Conservation (phyloP, 2,113 vertebrate species). For the Piprites chloris region DNA sequence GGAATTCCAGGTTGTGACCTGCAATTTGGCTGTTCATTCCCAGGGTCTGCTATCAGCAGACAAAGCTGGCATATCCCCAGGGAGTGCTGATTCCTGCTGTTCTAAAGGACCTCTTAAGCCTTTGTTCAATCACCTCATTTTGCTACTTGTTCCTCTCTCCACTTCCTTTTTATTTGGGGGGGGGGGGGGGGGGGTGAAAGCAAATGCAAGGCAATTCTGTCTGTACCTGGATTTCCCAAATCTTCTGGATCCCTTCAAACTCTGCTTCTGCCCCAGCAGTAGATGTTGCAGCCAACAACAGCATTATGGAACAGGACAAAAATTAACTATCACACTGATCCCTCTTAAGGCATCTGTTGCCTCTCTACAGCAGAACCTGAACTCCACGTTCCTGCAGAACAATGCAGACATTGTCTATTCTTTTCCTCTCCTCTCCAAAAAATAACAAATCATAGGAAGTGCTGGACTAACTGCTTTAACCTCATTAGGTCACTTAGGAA, state of each 20-base stretch:
- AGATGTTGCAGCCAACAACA: not conserved
- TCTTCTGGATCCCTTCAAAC: not conserved
- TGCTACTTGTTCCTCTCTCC: not conserved
- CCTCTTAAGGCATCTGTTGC: not conserved
- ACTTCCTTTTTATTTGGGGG: not conserved
- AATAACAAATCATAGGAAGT: not conserved
- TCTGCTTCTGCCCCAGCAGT: not conserved
- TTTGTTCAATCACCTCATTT: conserved; percentile 15
- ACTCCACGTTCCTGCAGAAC: not conserved
- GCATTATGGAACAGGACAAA: not conserved
- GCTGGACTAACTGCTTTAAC: not conserved
- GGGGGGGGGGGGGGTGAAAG: not conserved
- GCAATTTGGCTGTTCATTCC: conserved; percentile 34
- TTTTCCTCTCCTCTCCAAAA: not conserved
- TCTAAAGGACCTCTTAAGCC: conserved; percentile 21
- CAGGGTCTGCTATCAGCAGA: conserved; percentile 27
- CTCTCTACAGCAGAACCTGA: not conserved
- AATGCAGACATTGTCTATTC: not conserved
- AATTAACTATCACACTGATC: not conserved
- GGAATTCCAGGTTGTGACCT: conserved; percentile 63
- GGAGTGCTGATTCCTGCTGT: not conserved
- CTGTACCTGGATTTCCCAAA: not conserved
- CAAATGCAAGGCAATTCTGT: not conserved
- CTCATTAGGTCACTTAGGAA: not conserved
- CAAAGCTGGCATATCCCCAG: not conserved